Base-by-base conservation (phyloP, 1,140 invertebrate species). In the Pantala flavescens region DNA sequence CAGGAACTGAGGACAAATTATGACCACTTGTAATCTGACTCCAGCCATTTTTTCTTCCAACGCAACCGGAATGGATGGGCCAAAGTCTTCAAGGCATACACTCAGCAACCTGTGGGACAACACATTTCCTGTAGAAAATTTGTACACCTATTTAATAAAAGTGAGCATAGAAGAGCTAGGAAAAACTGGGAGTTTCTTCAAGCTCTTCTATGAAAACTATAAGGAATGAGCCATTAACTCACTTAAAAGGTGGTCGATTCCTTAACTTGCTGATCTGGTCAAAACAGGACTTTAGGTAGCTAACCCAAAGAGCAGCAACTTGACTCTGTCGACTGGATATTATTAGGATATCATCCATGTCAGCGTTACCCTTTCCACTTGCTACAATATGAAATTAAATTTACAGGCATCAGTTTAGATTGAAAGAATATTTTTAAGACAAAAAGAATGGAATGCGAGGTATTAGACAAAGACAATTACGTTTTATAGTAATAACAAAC, bases 321-420 rank as follows among this genome's bases (percentile, higher is more conserved):
- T 91, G 89, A 75, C 91, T 92, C 43, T 88, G 87, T 72, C 88
- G 89, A 77, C 90, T 89, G 77, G 90, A 92, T 24, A 93, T 82
- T 79, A 94, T 91, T 36, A 92, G 84, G 43, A 94, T 91, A 78
- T 93, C 91, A 82, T 93, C 90, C 88, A 90, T 89, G 78, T 89
- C 89, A 81, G 82, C 71, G 3, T 14, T 19, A 23, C 71, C 71
- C 23, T 63, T 63, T 1, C 5, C 49, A 21, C n/a, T 63, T 3
- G 49, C 49, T 63, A 21, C 14, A 63, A 14, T 1, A 12, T 7
- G 12, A 63, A 63, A 16, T 19, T 3, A 21, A 19, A 63, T 63
- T 63, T 7, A 9, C 9, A 63, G 3, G 49, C 49, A 63, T 63
- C 2, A 36, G 28, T 36, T 5, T 36, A 2, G 9, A 36, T 36